Base-by-base conservation (phyloP, 2,113 vertebrate species). In the Alligator sinensis region DNA sequence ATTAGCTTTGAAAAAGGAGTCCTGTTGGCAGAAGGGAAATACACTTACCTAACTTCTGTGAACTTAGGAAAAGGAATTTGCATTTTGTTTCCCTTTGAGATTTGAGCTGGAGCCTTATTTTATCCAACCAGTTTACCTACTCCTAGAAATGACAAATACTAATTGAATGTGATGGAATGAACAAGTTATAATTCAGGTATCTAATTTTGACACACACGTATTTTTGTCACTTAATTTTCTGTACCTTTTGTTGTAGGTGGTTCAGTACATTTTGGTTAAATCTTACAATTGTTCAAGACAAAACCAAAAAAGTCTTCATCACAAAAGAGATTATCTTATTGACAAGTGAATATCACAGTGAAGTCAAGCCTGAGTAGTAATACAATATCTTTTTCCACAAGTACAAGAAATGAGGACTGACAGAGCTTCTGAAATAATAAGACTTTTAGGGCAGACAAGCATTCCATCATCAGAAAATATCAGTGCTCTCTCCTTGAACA, bases 401-500 rank as follows among this genome's bases (percentile, higher is more conserved):
- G 30, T 14, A 77, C 88, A 84, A 96, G 92, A 97, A 77, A 98
- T 97, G 96, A 93, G 17, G 79, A 89, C 88, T 82, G 94, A 95
- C 70, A 93, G 63, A 92, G 78, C 90, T 81, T 95, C 70, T 28
- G 15, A 87, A 80, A 80, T 97, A 13, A 80, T 87, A 28, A 90
- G 82, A 77, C 54, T 92, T 6, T 27, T 89, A 89, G 97, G 92
- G 57, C 97, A 97, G 60, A 94, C 88, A 70, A 92, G 57, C 58
- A 59, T 60, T 85, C 28, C 88, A 2, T 74, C 84, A 3, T 63
- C 92, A 0, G 63, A 94, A 94, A 98, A 97, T 6, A 87, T 30
- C 81, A 98, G 94, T 5, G 62, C 91, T 60, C 88, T 95, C 34
- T 80, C 96, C 18, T 84, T 93, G 89, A 98, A 98, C 85, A 38